phyloP scores from a whole-genome alignment of 2,888 invertebrate genomes.

The Rhagium mordax region DNA sequence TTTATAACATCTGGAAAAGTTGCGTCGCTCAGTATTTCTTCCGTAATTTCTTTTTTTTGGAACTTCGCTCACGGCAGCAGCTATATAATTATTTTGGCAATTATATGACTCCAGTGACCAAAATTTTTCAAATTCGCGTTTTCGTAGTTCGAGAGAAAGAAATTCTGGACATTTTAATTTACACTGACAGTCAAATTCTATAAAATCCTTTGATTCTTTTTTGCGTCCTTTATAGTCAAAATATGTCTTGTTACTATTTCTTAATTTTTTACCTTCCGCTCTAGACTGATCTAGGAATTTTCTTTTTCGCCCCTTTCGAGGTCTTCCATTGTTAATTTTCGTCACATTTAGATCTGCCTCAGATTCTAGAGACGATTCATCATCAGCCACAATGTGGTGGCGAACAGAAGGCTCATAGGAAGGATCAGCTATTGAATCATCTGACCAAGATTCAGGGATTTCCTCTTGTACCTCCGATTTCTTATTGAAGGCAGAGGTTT shows the following conservation, averaged over 20 bases:
- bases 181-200: neutral
- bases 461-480: slow-evolving; percentile 1
- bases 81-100: neutral
- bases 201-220: neutral
- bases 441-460: slow-evolving; percentile 28
- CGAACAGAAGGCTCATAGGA: slow-evolving; percentile 17
- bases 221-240: slow-evolving; percentile 28
- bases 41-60: neutral
- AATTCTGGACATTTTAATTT: neutral
- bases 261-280: slow-evolving; percentile 30
- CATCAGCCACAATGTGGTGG: slow-evolving; percentile 24
- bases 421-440: slow-evolving; percentile 35
- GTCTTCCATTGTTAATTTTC: slow-evolving; percentile 29
- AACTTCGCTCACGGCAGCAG: neutral
- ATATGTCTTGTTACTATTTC: slow-evolving; percentile 28
- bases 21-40: neutral
- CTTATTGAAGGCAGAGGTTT: neutral
- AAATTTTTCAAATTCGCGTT: neutral
- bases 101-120: neutral
- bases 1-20: neutral
- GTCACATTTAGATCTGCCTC: slow-evolving; percentile 24
- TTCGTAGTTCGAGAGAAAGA: neutral
- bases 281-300: slow-evolving; percentile 29
- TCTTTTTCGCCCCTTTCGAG: slow-evolving; percentile 28
- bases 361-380: slow-evolving; percentile 19